These are phyloP conservation scores for Pseudochirops cupreus DNA, from an alignment of 2,797 vertebrate species.

Conservation along the genomic window DNA sequence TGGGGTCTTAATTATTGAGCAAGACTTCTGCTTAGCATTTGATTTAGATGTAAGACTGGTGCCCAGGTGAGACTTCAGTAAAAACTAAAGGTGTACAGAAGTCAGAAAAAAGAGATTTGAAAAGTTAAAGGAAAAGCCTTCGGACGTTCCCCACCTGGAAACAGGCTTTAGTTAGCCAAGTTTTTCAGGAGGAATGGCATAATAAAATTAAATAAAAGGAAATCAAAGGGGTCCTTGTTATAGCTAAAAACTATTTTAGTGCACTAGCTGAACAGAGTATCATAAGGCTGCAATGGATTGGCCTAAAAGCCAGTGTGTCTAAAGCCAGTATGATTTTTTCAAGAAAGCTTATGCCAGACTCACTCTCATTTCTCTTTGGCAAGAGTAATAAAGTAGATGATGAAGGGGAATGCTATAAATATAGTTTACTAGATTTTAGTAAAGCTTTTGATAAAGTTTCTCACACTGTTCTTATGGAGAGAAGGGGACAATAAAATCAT, in stretches of 20 bases:
- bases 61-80: background rate
- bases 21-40: background rate
- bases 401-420: background rate
- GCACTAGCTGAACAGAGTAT: background rate
- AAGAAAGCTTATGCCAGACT: background rate
- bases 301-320: background rate
- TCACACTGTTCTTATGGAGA: background rate
- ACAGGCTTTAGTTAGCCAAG: background rate
- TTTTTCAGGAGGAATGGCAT: background rate
- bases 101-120: background rate
- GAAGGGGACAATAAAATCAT: background rate
- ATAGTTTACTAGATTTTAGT: background rate
- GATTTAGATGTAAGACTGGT: background rate
- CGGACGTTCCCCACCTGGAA: background rate
- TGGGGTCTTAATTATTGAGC: background rate
- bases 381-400: background rate
- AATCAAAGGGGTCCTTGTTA: background rate
- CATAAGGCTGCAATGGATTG: background rate
- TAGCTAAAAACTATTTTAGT: background rate
- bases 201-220: background rate
- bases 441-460: background rate
- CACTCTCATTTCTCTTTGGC: background rate
- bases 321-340: background rate
- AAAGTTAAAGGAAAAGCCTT: background rate
- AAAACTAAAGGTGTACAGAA: background rate